phyloP scores from a whole-genome alignment of 2,113 vertebrate genomes.

The Pollachius pollachius region DNA sequence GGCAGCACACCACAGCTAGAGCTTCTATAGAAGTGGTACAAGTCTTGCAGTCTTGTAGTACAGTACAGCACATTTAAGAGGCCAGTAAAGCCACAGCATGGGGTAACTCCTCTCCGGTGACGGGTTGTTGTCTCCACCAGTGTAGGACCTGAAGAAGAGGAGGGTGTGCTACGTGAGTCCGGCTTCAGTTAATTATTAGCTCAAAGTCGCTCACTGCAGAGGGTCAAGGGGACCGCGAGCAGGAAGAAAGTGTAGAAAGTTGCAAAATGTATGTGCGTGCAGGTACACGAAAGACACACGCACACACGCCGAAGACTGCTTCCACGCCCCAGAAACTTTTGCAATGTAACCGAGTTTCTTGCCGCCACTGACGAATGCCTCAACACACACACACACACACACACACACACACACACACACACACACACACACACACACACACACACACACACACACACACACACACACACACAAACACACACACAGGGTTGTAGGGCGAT shows the following conservation, averaged over 20 bases:
- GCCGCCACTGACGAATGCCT: slow-evolving; percentile 15
- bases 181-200: background rate
- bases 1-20: too few species aligned
- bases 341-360: too few species aligned
- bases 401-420: slow-evolving; percentile 16
- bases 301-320: background rate
- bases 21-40: too few species aligned
- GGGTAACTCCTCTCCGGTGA: too few species aligned
- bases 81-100: too few species aligned
- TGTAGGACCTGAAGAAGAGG: background rate
- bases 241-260: too few species aligned
- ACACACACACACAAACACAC: slow-evolving; percentile 14
- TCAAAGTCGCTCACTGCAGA: too few species aligned
- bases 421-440: slow-evolving; percentile 17
- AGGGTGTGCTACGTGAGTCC: slow-evolving; percentile 7
- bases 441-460: slow-evolving; percentile 31
- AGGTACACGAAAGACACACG: slow-evolving; percentile 6
- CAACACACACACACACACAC: slow-evolving; percentile 30
- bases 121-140: too few species aligned
- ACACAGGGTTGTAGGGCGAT: background rate
- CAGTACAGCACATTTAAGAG: too few species aligned
- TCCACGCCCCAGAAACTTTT: too few species aligned
- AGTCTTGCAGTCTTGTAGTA: too few species aligned
- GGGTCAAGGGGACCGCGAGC: background rate
- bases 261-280: too few species aligned